Conservation (phyloP, 2,888 invertebrate genomes). For the Apomyelois bistriatella region DNA sequence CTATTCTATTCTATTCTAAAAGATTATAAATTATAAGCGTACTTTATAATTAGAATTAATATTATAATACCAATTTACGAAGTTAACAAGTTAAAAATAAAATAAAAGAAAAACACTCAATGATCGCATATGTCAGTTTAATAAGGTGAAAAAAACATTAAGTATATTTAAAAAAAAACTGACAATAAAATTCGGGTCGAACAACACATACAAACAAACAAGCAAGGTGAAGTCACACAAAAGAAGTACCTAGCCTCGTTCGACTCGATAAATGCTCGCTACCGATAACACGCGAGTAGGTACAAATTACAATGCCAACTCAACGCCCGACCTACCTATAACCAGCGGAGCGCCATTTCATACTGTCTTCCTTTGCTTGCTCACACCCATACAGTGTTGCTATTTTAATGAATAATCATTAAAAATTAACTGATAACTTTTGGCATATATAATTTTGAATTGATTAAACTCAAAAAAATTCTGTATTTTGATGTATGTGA, state of each 20-base stretch:
- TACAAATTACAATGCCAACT: constrained; percentile 71
- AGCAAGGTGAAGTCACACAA: constrained; percentile 65
- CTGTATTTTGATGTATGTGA: constrained; percentile 13
- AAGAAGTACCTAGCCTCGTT: constrained; percentile 54
- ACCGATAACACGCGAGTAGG: constrained; percentile 61
- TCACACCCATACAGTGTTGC: constrained; percentile 73
- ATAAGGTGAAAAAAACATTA: not conserved
- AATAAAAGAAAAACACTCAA: too few species aligned
- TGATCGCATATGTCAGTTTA: too few species aligned
- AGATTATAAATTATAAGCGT: too few species aligned
- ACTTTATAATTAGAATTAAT: too few species aligned
- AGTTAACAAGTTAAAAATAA: too few species aligned
- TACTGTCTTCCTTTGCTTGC: constrained; percentile 62
- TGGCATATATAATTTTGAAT: not conserved
- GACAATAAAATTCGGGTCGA: constrained; percentile 34
- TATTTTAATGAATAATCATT: constrained; percentile 16
- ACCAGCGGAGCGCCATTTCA: constrained; percentile 62
- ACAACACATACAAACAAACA: constrained; percentile 38
- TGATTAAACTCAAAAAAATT: constrained; percentile 11
- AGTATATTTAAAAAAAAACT: not conserved
- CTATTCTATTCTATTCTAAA: too few species aligned
- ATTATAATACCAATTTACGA: too few species aligned
- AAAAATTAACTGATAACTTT: not conserved
- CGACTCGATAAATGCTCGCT: constrained; percentile 55
- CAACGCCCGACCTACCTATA: constrained; percentile 76